These are phyloP conservation scores for Ceuthmochares aereus DNA, from an alignment of 2,113 vertebrate species.

Conservation along the genomic window DNA sequence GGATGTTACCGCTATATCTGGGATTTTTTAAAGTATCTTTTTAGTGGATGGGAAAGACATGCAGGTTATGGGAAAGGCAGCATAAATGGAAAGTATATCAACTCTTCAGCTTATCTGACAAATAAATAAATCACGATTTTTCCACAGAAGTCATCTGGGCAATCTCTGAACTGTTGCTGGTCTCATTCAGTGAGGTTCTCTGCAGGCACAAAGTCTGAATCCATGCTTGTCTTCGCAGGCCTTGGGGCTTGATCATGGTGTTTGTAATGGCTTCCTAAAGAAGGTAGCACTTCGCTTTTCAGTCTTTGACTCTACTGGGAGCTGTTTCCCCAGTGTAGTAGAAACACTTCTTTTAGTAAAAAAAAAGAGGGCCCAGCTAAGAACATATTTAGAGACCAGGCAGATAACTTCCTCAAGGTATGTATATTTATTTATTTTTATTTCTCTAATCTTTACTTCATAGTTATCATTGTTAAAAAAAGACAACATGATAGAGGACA, in stretches of 20 bases:
- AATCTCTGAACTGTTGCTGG: not conserved
- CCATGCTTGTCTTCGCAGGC: not conserved
- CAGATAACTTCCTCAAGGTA: not conserved
- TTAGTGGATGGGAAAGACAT: not conserved
- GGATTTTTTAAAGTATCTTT: not conserved
- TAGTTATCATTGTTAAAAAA: not conserved
- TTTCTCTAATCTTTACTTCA: not conserved
- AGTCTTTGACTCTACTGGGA: not conserved
- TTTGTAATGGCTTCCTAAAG: not conserved
- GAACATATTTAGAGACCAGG: not conserved
- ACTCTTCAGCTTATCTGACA: not conserved
- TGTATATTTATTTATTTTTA: not conserved
- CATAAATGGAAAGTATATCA: not conserved
- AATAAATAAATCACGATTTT: not conserved
- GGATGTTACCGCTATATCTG: not conserved
- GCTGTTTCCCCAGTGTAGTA: not conserved
- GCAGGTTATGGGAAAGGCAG: not conserved
- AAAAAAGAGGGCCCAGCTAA: not conserved
- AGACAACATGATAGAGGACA: not conserved
- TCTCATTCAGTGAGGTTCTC: not conserved
- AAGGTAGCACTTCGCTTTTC: not conserved
- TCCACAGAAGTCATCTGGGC: not conserved
- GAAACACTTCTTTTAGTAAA: not conserved
- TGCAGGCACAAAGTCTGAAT: not conserved
- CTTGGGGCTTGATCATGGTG: fast-evolving